Evolutionary conservation across 1,140 invertebrate genomes (phyloP), one percentile per base, ranked within the genome.

Genomic region (Zaprionus capensis): DNA sequence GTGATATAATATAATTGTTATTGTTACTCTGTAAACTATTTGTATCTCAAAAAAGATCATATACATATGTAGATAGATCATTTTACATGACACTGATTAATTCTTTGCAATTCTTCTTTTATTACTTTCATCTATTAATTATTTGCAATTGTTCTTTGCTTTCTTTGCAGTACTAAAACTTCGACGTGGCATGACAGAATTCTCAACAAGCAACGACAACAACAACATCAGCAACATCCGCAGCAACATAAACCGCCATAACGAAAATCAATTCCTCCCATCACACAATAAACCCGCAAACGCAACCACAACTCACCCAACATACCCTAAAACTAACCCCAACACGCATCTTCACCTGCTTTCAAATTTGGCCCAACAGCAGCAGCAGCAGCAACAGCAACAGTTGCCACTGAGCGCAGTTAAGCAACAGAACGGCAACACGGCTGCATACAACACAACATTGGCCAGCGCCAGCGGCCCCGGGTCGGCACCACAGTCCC

Each of bases 101-200:
- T 34, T 14, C 0, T 14, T 36, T 36, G 12, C 0, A 1, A 67
- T 56, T 53, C 2, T 31, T 11, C n/a, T 31, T 7, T 28, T 15
- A 15, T 41, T 41, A 15, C 3, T 15, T 1, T 12, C 14, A 1
- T 5, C 36, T 49, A 49, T 17, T 22, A 20, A 20, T 41, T n/a
- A 0, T 5, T 15, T 38, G 36, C 0, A 1, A 67, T 62, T 55
- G 5, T 31, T 11, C 17, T 61, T 24, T 66, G 55, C 31, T 12
- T 2, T 15, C 2, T 17, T 92, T 92, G 36, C 80, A 93, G 92
- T 92, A 84, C 56, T 71, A 62, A 91, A 92, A 91, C 72, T 85
- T 80, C 84, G 84, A 84, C 92, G 92, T 93, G 92, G 92, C 79
- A 93, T 93, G 92, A 93, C 92, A 83, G 92, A 93, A 91, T 82